These are phyloP conservation scores for Acleris holmiana DNA, from an alignment of 2,888 invertebrate genomes.

Conservation along the genomic window DNA sequence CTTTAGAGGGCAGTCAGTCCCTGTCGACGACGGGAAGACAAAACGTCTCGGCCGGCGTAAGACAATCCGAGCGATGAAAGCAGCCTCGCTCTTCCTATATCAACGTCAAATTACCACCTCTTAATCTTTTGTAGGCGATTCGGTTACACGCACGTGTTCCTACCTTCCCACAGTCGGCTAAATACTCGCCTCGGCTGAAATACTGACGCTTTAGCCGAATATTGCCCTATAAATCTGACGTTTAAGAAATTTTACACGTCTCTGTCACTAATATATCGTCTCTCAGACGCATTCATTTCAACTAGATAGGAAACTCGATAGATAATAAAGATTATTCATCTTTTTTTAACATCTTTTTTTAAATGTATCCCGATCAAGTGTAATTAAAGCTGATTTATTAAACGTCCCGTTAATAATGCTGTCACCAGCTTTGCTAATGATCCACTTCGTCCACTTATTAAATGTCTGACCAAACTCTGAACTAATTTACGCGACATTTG, in stretches of 20 bases:
- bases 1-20: slow-evolving; percentile 50
- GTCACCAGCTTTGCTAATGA: slow-evolving; percentile 30
- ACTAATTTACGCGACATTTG: too few species aligned
- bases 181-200: slow-evolving; percentile 61
- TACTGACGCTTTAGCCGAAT: slow-evolving; percentile 59
- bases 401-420: slow-evolving; percentile 8
- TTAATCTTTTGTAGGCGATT: slow-evolving; percentile 80
- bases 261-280: slow-evolving; percentile 74
- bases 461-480: background rate
- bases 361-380: slow-evolving; percentile 27
- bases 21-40: slow-evolving; percentile 51
- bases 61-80: slow-evolving; percentile 75
- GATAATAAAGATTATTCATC: slow-evolving; percentile 70
- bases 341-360: slow-evolving; percentile 39
- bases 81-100: slow-evolving; percentile 71
- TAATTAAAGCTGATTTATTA: slow-evolving; percentile 33
- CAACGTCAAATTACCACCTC: slow-evolving; percentile 83
- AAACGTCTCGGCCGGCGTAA: slow-evolving; percentile 66
- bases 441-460: slow-evolving; percentile 3
- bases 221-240: slow-evolving; percentile 75
- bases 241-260: slow-evolving; percentile 79
- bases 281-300: slow-evolving; percentile 63
- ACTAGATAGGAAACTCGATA: slow-evolving; percentile 42
- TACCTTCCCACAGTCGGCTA: slow-evolving; percentile 50
- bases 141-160: slow-evolving; percentile 76